Percentiles rank a stretch among this genome's conserved stretches.
These are phyloP conservation scores for Trachemys scripta DNA, from an alignment of 2,113 vertebrate species.

Conservation along the genomic window DNA sequence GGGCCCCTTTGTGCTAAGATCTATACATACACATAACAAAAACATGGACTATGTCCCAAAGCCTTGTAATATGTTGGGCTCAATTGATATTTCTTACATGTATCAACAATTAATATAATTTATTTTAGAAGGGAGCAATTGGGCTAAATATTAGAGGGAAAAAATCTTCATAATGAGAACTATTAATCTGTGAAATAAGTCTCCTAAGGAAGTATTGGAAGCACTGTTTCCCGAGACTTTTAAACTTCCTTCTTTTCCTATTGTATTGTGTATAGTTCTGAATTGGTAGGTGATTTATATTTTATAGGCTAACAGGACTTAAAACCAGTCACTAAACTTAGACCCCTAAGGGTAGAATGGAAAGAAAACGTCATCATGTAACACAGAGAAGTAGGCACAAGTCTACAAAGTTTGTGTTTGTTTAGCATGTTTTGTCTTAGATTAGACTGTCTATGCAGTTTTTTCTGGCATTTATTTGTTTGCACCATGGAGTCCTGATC, in stretches of 20 bases:
- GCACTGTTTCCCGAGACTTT: neutral
- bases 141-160: neutral
- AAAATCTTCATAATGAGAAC: neutral
- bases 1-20: too few species aligned
- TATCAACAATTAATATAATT: neutral
- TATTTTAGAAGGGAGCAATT: neutral
- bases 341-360: neutral
- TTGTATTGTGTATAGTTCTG: neutral
- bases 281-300: neutral
- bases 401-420: neutral
- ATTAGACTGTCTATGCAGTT: neutral
- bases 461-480: neutral
- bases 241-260: neutral
- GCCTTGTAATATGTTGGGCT: neutral
- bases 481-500: neutral
- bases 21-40: fast-evolving
- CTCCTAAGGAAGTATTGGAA: slow-evolving; percentile 11
- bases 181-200: neutral
- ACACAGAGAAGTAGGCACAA: neutral
- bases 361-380: neutral
- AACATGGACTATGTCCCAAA: neutral
- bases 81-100: neutral
- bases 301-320: neutral
- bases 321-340: neutral
- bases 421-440: neutral